Evolutionary conservation across 2,888 invertebrate species (phyloP).

Genomic region (Dryomyza anilis): DNA sequence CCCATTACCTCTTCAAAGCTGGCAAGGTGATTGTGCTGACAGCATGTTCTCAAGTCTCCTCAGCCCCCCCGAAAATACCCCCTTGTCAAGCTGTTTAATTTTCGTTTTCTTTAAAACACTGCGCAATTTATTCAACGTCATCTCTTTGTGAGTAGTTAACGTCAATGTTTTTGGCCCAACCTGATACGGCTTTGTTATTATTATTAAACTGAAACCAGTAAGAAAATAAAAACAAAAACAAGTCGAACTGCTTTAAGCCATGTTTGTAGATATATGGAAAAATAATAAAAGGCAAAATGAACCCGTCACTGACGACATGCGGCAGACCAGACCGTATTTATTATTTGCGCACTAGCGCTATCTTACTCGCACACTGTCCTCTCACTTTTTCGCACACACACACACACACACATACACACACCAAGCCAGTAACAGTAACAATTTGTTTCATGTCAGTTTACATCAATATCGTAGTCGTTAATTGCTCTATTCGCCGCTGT

Average conservation of each 20-base stretch:
- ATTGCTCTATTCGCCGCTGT: slow-evolving; percentile 8
- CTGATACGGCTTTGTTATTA: background rate
- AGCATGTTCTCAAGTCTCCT: background rate
- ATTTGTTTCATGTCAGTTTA: too few species aligned
- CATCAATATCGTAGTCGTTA: slow-evolving; percentile 5
- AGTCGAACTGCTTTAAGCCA: slow-evolving; percentile 4
- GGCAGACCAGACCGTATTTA: too few species aligned
- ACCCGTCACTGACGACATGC: background rate
- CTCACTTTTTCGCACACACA: background rate
- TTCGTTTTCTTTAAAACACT: slow-evolving; percentile 14
- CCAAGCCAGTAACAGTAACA: too few species aligned
- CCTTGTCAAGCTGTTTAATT: background rate
- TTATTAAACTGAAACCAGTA: slow-evolving; percentile 1
- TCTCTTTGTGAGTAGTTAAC: slow-evolving; percentile 7
- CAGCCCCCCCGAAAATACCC: background rate
- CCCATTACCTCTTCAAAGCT: background rate
- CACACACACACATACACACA: too few species aligned
- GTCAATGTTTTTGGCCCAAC: too few species aligned
- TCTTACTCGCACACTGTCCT: background rate
- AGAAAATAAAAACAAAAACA: slow-evolving; percentile 4
- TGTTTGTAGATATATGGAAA: background rate
- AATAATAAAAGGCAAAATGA: background rate
- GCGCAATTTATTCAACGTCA: slow-evolving; percentile 18
- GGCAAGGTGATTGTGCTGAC: slow-evolving; percentile 9
- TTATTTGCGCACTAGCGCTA: too few species aligned